Percentiles rank a stretch among this genome's conserved stretches.
Conservation (phyloP, 2,888 invertebrate species). For the Listrodromus nycthemerus region DNA sequence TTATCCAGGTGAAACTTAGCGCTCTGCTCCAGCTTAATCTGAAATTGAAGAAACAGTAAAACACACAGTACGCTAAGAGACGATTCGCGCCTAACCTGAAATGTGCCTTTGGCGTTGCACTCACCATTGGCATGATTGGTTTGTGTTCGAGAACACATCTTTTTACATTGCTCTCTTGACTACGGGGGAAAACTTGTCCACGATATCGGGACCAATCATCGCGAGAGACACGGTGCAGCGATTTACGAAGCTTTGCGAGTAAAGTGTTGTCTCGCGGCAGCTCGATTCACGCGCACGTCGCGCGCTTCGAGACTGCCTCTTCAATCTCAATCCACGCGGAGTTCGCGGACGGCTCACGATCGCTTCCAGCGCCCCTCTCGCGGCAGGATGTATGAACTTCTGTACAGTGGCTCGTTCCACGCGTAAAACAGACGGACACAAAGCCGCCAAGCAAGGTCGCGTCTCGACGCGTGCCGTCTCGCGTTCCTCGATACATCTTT, state of each 20-base stretch:
- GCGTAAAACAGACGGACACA: constrained; percentile 3
- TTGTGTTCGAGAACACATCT: background rate
- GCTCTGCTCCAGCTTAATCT: too few species aligned
- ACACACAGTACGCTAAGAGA: too few species aligned
- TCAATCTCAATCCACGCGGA: constrained; percentile 42
- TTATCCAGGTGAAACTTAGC: too few species aligned
- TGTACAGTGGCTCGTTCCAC: background rate
- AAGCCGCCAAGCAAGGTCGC: background rate
- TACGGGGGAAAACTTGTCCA: background rate
- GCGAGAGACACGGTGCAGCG: constrained; percentile 38
- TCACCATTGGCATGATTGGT: too few species aligned
- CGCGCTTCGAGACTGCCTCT: constrained; percentile 33
- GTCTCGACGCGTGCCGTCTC: constrained; percentile 3
- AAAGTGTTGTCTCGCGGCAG: background rate
- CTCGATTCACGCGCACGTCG: constrained; percentile 42
- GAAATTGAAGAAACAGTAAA: too few species aligned
- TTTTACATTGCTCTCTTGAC: background rate
- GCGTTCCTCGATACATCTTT: constrained; percentile 18
- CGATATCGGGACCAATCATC: constrained; percentile 36
- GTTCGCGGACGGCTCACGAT: constrained; percentile 14
- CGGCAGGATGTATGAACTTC: background rate
- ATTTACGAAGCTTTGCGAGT: constrained; percentile 41
- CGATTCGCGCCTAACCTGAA: too few species aligned
- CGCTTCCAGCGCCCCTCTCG: background rate
- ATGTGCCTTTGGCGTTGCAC: background rate